Evolutionary conservation across 2,797 vertebrate genomes (phyloP).

Genomic region (Heliangelus exortis): DNA sequence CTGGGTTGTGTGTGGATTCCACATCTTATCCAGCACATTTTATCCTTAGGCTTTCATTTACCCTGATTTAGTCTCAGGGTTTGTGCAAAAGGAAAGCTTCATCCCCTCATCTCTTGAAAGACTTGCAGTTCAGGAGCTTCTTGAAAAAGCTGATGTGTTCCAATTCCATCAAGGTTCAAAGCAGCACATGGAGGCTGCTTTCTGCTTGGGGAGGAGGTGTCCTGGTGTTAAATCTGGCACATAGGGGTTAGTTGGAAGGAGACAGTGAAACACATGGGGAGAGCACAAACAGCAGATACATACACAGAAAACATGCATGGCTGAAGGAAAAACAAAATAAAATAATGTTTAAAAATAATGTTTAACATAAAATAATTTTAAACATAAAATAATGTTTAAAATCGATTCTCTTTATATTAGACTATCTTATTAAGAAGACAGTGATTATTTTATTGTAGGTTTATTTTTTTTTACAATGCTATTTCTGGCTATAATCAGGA

Average conservation of each 20-base stretch:
- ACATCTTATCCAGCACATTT: neutral
- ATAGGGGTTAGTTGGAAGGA: neutral
- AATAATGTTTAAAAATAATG: neutral
- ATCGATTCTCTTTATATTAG: neutral
- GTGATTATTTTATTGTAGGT: neutral
- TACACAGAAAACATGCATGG: neutral
- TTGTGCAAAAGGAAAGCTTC: neutral
- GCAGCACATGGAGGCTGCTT: neutral
- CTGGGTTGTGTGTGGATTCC: neutral
- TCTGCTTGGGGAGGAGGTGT: neutral
- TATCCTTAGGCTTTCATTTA: neutral
- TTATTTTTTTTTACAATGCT: accelerated
- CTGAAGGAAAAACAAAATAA: neutral
- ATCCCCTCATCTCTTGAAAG: neutral
- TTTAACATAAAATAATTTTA: too few species aligned
- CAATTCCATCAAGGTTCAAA: neutral
- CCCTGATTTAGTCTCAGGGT: neutral
- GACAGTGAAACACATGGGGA: accelerated
- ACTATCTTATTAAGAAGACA: neutral
- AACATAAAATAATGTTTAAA: neutral
- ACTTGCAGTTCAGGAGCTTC: neutral
- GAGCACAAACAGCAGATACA: neutral
- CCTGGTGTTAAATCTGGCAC: neutral
- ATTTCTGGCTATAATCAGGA: neutral
- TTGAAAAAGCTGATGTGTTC: neutral